Evolutionary conservation across 2,888 invertebrate species (phyloP), one percentile per base, ranked within the genome.

Genomic region (Empis stercorea): DNA sequence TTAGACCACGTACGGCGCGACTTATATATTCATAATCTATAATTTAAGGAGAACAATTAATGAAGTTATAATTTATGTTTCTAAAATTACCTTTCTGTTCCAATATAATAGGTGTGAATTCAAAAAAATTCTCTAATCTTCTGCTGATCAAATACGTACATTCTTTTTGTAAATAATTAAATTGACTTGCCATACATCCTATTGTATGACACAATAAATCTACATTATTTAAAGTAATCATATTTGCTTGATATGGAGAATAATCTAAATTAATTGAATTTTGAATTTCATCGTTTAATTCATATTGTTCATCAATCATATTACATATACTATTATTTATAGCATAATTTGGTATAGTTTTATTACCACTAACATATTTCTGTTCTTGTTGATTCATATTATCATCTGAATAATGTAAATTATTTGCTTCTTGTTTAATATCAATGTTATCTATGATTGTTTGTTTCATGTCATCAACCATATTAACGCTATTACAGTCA

Each of bases 21-120:
- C 63, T 64, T 10, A 70, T 55, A 46, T 63, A 66, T 45, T 61
- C 60, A 38, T 58, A 68, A 52, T 69, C 69, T 68, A 27, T 5
- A 47, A 52, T 32, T 13, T 23, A 32, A 30, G n/a, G n/a, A 34
- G 13, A 34, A 34, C 13, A 6, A 6, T 13, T 13, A n/a, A 13
- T n/a, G n/a, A n/a, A n/a, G n/a, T 34, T n/a, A 13, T 5, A 32
- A 10, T 32, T 5, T 32, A 10, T 34, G 13, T 34, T 34, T 13
- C 34, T 5, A 6, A 34, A 34, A 34, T 7, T 6, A 27, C 23
- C 23, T 27, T 27, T 27, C 9, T 27, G 7, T 27, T 27, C 23
- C 23, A 9, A 2, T 9, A 27, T 7, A 27, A 6, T 27, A 27
- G 23, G 9, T 27, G 5, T 27, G 5, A 27, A 2, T 4, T 61